Evolutionary conservation across 2,797 vertebrate genomes (phyloP).

Genomic region (Spinus olivaceus): DNA sequence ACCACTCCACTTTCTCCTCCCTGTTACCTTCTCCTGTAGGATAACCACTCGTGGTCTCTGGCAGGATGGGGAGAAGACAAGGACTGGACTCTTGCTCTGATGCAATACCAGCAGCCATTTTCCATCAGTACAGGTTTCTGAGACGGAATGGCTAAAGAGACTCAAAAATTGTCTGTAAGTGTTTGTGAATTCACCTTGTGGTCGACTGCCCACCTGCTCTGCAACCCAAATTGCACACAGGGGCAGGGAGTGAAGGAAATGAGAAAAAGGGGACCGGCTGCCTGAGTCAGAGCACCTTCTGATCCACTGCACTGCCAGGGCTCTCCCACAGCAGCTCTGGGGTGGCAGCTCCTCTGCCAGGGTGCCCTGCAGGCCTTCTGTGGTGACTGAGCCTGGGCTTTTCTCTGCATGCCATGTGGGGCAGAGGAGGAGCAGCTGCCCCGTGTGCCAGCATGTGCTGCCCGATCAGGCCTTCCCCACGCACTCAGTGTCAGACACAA

Average conservation of each 20-base stretch:
- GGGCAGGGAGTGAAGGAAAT: not conserved
- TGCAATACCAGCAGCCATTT: not conserved
- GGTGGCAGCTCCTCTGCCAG: not conserved
- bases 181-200: not conserved
- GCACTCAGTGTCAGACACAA: rapidly evolving
- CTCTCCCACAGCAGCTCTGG: not conserved
- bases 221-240: not conserved
- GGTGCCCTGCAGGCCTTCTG: too few relatives aligned
- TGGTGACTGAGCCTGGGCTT: rapidly evolving
- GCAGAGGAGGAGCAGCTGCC: not conserved
- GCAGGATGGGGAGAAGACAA: not conserved
- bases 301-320: not conserved
- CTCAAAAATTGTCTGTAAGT: not conserved
- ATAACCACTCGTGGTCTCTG: rapidly evolving
- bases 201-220: not conserved
- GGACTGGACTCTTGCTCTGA: not conserved
- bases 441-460: rapidly evolving
- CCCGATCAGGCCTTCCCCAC: rapidly evolving
- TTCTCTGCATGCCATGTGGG: rapidly evolving
- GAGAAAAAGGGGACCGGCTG: not conserved
- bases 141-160: not conserved
- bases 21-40: not conserved
- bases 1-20: rapidly evolving
- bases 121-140: not conserved
- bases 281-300: not conserved